Conservation (phyloP, 2,888 invertebrate genomes). For the Creontiades dilutus region DNA sequence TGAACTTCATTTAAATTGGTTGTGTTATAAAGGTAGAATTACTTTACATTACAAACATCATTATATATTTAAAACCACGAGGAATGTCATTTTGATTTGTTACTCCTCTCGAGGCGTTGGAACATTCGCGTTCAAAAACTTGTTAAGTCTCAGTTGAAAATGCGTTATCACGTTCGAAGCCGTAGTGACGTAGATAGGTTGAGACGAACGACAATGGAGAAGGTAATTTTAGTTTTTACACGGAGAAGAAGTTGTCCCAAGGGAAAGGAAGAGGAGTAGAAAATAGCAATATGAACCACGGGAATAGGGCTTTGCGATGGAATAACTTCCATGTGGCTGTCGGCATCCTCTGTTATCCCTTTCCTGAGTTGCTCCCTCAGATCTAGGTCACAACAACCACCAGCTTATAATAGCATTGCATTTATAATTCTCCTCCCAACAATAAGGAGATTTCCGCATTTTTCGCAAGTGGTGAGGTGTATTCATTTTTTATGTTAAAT, state of each 20-base stretch:
- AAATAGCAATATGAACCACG: slow-evolving; percentile 8
- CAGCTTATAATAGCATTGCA: background rate
- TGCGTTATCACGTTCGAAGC: background rate
- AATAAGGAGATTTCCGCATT: background rate
- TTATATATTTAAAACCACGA: no score
- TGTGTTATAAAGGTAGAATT: no score
- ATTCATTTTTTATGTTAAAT: background rate
- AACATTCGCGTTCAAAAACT: no score
- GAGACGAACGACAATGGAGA: background rate
- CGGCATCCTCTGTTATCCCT: background rate
- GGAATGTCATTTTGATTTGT: no score
- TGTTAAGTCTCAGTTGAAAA: background rate
- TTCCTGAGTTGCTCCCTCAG: background rate
- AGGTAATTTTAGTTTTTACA: background rate
- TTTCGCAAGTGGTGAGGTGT: background rate
- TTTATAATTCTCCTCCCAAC: slow-evolving; percentile 1
- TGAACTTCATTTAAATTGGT: no score
- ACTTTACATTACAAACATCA: no score
- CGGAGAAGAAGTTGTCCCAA: background rate
- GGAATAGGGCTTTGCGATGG: slow-evolving; percentile 13
- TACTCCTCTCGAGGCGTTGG: no score
- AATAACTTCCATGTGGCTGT: slow-evolving; percentile 16
- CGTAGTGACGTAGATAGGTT: background rate
- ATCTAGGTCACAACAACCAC: background rate
- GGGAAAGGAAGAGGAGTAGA: background rate